phyloP scores from a whole-genome alignment of 2,888 invertebrate species.

The Julus scandinavius region DNA sequence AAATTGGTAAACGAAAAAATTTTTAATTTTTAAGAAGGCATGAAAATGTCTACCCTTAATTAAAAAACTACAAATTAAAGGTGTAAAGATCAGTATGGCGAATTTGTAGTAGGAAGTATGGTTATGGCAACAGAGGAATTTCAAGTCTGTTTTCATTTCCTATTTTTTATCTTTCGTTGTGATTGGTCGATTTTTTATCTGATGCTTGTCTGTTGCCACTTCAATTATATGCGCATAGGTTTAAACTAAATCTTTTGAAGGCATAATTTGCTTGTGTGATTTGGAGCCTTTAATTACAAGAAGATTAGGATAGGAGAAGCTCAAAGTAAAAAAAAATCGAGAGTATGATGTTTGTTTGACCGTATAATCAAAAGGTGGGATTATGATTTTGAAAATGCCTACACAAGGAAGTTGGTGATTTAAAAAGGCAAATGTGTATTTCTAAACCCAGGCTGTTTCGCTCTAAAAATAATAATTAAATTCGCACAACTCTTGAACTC shows the following conservation, averaged over 20 bases:
- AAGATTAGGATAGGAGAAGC: background rate
- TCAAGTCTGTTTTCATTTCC: background rate
- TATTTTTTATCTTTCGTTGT: background rate
- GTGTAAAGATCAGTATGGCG: too few relatives aligned
- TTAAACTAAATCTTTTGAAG: background rate
- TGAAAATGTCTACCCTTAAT: too few relatives aligned
- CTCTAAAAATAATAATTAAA: conserved; percentile 18
- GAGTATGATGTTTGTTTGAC: background rate
- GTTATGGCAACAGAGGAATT: background rate
- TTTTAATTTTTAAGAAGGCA: too few relatives aligned
- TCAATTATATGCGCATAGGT: background rate
- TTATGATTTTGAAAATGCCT: background rate
- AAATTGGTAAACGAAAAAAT: too few relatives aligned
- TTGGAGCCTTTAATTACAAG: background rate
- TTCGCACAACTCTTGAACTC: conserved; percentile 9
- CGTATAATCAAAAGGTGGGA: background rate
- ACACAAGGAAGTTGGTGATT: background rate
- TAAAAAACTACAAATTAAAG: too few relatives aligned
- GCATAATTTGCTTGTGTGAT: background rate
- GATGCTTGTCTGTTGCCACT: background rate
- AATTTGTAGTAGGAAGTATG: background rate
- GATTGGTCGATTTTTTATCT: background rate
- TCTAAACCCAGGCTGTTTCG: background rate
- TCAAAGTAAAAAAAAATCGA: background rate
- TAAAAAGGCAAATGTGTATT: background rate